Evolutionary conservation across 2,888 invertebrate genomes (phyloP), one percentile per base, ranked within the genome.

Genomic region (Petrolisthes cinctipes): DNA sequence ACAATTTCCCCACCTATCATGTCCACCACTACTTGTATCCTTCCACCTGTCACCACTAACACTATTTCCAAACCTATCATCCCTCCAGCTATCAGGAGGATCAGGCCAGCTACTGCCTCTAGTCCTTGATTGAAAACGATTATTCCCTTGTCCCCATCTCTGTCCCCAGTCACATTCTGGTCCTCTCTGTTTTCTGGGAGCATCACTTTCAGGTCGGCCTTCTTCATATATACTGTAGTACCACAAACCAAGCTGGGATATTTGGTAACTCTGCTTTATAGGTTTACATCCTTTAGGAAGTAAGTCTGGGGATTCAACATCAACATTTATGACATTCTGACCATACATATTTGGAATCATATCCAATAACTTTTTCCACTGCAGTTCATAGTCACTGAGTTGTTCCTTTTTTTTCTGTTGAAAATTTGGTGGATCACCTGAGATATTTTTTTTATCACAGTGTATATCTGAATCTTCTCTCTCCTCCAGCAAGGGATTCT

Each of bases 161-260:
- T 51, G 54, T 83, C n/a, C n/a, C n/a, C n/a, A n/a, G n/a, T n/a
- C n/a, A n/a, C n/a, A n/a, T n/a, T n/a, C n/a, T n/a, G n/a, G n/a
- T n/a, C n/a, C n/a, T n/a, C n/a, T n/a, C n/a, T n/a, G n/a, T n/a
- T n/a, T n/a, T n/a, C n/a, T n/a, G n/a, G n/a, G n/a, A n/a, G n/a
- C n/a, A 79, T 54, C 79, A 6, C 17, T 6, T 9, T 53, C 79
- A 53, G 53, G 53, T 79, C 54, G 56, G 14, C 54, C 56, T 73
- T 83, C 83, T 54, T 80, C 66, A 76, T 87, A 87, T 56, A 66
- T 51, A n/a, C 87, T 84, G 51, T 84, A 87, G 53, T 87, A 87
- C 57, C 80, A 73, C 17, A 87, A 57, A 56, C 20, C 80, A 53
- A 83, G 75, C 57, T 81, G 11, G 7, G 80, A 61, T 7, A 87